Conservation (phyloP, 2,888 invertebrate species). For the Pachycephus smyrnensis region DNA sequence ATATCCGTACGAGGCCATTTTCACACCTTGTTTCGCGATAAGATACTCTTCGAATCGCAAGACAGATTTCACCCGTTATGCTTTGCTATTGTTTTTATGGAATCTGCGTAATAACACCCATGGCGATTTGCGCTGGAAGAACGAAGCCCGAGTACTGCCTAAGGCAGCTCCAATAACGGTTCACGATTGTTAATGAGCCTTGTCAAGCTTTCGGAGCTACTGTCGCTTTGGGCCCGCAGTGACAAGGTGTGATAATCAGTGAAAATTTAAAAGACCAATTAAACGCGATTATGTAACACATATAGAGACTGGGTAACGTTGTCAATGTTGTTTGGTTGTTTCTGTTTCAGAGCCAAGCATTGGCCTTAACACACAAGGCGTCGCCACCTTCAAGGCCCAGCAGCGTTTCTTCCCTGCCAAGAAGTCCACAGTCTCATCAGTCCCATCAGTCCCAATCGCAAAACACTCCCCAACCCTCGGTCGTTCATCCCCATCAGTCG, state of each 20-base stretch:
- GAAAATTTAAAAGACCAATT: background rate
- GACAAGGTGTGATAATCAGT: background rate
- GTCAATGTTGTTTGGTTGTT: slow-evolving; percentile 10
- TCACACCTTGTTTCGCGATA: background rate
- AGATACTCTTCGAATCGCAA: background rate
- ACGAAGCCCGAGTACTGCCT: too few relatives aligned
- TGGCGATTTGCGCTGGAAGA: background rate
- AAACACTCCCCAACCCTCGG: slow-evolving; percentile 28
- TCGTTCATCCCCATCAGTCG: slow-evolving; percentile 53
- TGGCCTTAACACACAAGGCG: slow-evolving; percentile 74
- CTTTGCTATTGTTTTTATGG: background rate
- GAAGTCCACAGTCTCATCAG: slow-evolving; percentile 59
- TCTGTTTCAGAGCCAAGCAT: slow-evolving; percentile 74
- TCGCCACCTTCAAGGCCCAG: slow-evolving; percentile 67
- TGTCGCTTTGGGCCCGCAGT: background rate
- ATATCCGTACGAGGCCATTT: background rate
- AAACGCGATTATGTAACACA: background rate
- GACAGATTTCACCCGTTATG: background rate
- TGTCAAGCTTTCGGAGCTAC: background rate
- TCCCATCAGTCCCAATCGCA: slow-evolving; percentile 47
- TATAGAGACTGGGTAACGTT: background rate
- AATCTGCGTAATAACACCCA: background rate
- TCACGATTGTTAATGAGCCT: background rate
- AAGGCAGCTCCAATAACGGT: background rate
- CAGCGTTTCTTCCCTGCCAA: slow-evolving; percentile 62